phyloP scores from a whole-genome alignment of 2,113 vertebrate genomes.

The Pterocles burchelli region DNA sequence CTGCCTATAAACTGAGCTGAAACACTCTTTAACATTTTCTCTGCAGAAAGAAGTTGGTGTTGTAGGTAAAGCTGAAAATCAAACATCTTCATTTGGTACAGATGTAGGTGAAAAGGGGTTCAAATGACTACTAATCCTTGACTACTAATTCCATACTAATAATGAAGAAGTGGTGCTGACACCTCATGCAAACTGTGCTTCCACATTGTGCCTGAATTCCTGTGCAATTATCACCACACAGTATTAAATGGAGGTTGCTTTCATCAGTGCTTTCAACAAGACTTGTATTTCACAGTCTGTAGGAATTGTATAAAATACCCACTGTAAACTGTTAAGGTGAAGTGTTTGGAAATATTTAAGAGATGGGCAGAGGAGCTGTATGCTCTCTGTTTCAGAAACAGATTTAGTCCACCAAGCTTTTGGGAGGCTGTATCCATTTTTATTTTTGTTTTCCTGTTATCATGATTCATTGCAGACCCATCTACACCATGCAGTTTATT shows the following conservation, averaged over 20 bases:
- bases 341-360: constrained; percentile 2
- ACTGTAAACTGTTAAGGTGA: background rate
- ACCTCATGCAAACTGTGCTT: background rate
- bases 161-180: background rate
- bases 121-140: background rate
- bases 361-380: background rate
- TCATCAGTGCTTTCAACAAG: background rate
- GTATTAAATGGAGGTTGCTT: background rate
- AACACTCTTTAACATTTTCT: background rate
- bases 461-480: background rate
- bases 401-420: background rate
- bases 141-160: background rate
- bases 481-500: background rate
- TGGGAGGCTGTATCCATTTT: background rate
- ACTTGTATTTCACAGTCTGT: background rate
- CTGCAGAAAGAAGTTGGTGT: background rate
- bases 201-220: background rate
- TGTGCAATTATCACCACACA: background rate
- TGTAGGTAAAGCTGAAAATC: background rate
- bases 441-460: background rate
- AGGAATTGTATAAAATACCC: background rate
- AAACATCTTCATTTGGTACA: background rate
- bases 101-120: background rate
- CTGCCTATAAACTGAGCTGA: background rate
- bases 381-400: background rate